Evolutionary conservation across 2,888 invertebrate species (phyloP), one percentile per base, ranked within the genome.

Genomic region (Busseola fusca): DNA sequence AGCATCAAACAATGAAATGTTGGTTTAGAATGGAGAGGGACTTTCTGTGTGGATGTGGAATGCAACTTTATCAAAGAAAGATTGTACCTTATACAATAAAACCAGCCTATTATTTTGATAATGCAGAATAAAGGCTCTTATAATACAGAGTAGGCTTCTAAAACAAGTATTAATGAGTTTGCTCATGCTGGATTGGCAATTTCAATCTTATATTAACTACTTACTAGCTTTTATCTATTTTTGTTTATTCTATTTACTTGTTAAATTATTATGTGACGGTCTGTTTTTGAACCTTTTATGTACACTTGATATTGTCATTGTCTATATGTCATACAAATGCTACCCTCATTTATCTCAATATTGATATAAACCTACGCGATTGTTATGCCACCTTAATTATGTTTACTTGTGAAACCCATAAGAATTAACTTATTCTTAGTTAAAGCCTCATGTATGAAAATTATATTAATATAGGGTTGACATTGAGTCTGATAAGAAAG

Each of bases 1-100:
- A 69, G 42, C 30, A 74, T 75, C 74, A 76, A 74, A 82, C 45
- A 60, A 42, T 52, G 27, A 52, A 45, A 58, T 45, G 37, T 57
- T 52, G 45, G 45, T 45, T 25, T 16, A 48, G 21, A 69, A 27
- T 64, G 34, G 48, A 50, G 42, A 21, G 16, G 34, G 50, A 25
- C n/a, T 50, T 30, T 18, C 16, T 45, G 27, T 52, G 27, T 76
- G 12, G 21, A 34, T 56, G 48, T 76, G 40, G 3, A 37, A 42
- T 50, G 34, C 18, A 48, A 34, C 18, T 56, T 6, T 40, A 6
- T 27, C 57, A 70, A 62, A 70, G 42, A 40, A 42, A 50, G 0
- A n/a, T 52, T 52, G n/a, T 40, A 18, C 25, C 3, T 21, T 16
- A 0, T 48, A 21, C 16, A 14, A 54, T 54, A 27, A 54, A 7